Evolutionary conservation across 2,888 invertebrate species (phyloP).

Genomic region (Drosophila cyrtoloma): DNA sequence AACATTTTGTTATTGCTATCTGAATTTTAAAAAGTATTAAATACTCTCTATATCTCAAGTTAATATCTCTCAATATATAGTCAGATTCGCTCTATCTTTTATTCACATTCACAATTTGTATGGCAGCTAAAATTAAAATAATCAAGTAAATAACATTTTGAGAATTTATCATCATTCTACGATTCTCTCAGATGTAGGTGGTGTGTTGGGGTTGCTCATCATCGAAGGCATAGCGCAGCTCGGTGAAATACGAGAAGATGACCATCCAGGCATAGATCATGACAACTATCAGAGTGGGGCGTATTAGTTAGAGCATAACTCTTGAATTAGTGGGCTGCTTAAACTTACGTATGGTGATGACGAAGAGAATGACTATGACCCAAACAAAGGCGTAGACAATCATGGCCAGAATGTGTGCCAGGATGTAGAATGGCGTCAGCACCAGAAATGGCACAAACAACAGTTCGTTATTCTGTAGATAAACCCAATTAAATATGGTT

Average conservation of each 20-base stretch:
- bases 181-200: slow-evolving; percentile 32
- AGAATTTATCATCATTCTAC: not conserved
- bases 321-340: too few relatives aligned
- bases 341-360: slow-evolving; percentile 56
- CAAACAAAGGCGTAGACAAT: slow-evolving; percentile 46
- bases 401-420: slow-evolving; percentile 50
- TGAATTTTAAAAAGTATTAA: not conserved
- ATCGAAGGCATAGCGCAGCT: slow-evolving; percentile 60
- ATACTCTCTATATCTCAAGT: not conserved
- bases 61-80: not conserved
- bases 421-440: slow-evolving; percentile 49
- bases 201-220: slow-evolving; percentile 44
- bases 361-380: slow-evolving; percentile 39
- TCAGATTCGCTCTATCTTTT: not conserved
- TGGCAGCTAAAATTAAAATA: not conserved
- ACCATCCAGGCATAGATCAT: slow-evolving; percentile 64
- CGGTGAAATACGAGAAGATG: slow-evolving; percentile 65
- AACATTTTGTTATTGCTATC: not conserved
- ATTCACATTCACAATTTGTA: slow-evolving; percentile 42
- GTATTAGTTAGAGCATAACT: not conserved
- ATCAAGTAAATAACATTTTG: not conserved
- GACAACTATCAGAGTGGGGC: slow-evolving; percentile 22
- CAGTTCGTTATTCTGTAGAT: slow-evolving; percentile 65
- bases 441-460: slow-evolving; percentile 60
- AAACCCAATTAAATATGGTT: not conserved